phyloP scores from a whole-genome alignment of 2,113 vertebrate species.

The Melanerpes aurifrons region DNA sequence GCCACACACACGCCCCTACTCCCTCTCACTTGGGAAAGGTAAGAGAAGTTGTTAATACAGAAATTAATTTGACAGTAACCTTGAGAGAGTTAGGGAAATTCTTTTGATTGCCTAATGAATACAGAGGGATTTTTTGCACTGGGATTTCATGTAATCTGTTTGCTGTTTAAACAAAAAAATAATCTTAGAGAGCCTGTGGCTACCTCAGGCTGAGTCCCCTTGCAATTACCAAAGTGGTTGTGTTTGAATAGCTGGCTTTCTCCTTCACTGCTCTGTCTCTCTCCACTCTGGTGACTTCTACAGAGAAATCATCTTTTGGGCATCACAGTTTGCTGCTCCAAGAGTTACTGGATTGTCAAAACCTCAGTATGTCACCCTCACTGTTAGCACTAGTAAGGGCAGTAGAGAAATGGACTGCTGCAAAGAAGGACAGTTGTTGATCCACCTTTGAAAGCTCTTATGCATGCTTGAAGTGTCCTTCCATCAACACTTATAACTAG shows the following conservation, averaged over 20 bases:
- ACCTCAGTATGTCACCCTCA: not conserved
- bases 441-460: not conserved
- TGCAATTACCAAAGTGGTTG: slow-evolving; percentile 9
- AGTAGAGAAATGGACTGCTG: not conserved
- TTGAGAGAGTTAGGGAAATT: not conserved
- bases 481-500: not conserved
- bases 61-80: slow-evolving; percentile 26
- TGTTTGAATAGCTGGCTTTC: slow-evolving; percentile 36
- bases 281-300: not conserved
- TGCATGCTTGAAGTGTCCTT: not conserved
- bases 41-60: not conserved
- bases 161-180: slow-evolving; percentile 47
- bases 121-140: not conserved
- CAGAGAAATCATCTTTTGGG: slow-evolving; percentile 1
- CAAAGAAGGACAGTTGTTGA: not conserved
- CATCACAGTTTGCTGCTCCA: not conserved
- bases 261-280: not conserved
- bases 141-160: not conserved
- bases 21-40: not conserved
- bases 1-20: not conserved
- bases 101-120: not conserved
- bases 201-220: not conserved
- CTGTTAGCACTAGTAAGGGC: not conserved
- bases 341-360: not conserved
- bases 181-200: not conserved